Evolutionary conservation across 1,140 invertebrate genomes (phyloP).

Genomic region (Copidosoma floridanum): DNA sequence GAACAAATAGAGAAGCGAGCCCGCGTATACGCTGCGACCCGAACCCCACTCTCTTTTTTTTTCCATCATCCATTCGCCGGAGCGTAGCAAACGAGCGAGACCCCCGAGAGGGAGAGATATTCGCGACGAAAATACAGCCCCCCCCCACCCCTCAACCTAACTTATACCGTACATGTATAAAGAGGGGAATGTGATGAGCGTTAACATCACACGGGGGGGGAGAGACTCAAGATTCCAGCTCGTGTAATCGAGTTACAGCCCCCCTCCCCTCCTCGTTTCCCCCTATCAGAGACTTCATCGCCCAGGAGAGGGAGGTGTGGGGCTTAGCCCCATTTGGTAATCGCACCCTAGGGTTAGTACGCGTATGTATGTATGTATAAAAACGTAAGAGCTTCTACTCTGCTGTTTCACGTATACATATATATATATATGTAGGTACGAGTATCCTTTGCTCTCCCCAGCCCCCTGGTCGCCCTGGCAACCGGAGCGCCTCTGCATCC

Average conservation of each 20-base stretch:
- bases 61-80: not conserved
- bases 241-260: constrained; percentile 42
- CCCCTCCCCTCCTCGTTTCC: not conserved
- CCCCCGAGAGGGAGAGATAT: too few relatives aligned
- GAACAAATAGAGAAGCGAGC: constrained; percentile 39
- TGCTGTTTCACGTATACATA: too few relatives aligned
- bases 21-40: not conserved
- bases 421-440: too few relatives aligned
- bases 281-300: not conserved
- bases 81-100: too few relatives aligned
- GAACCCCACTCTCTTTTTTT: not conserved
- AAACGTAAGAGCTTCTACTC: constrained; percentile 14
- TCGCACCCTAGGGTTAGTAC: constrained; percentile 23
- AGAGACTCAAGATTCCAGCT: constrained; percentile 33
- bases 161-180: too few relatives aligned
- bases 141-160: too few relatives aligned
- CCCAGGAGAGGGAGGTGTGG: too few relatives aligned
- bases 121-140: not conserved
- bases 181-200: too few relatives aligned
- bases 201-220: too few relatives aligned
- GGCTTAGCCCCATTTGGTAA: constrained; percentile 44
- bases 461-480: constrained; percentile 45
- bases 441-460: too few relatives aligned
- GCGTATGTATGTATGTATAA: not conserved
- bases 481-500: constrained; percentile 23